Percentiles rank a stretch among this genome's conserved stretches.
Evolutionary conservation across 2,113 vertebrate genomes (phyloP).

Genomic region (chimpanzee (Pan troglodytes)): NHGRI_mPanTro3-v2.1_pri NC_086016.1:35775501-35776000

Average conservation of each 20-base stretch:
- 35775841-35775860: neutral
- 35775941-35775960: constrained; percentile 49
- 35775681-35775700: neutral
- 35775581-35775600: neutral
- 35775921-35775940: constrained; percentile 43
- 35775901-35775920: constrained; percentile 33
- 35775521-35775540: neutral
- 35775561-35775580: rapidly evolving
- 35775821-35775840: neutral
- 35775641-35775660: neutral
- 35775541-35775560: neutral
- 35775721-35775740: neutral
- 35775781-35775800: neutral
- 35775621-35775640: neutral
- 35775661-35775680: neutral
- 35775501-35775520: too few relatives aligned
- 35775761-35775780: neutral
- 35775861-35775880: neutral
- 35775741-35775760: neutral
- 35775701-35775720: neutral
- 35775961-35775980: constrained; percentile 53
- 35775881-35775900: neutral
- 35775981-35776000: neutral
- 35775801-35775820: neutral
- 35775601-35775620: neutral